phyloP scores from a whole-genome alignment of 1,140 invertebrate genomes.

The Drosophila asahinai region DNA sequence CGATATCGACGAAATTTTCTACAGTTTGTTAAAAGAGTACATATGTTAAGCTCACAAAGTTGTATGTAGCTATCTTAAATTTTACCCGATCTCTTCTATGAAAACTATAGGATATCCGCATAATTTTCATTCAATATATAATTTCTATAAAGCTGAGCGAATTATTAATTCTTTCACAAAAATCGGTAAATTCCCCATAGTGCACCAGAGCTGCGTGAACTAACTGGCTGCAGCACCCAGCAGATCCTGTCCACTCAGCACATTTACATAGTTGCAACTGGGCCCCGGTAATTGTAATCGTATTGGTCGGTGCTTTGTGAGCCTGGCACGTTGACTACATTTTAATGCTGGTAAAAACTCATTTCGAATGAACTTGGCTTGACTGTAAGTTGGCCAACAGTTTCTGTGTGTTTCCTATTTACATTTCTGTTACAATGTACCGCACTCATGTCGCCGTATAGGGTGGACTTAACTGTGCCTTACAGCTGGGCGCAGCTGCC shows the following conservation, averaged over 20 bases:
- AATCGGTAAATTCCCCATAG: no score
- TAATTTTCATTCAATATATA: no score
- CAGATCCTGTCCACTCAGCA: conserved; percentile 5
- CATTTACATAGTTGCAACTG: conserved; percentile 18
- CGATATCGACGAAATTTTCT: no score
- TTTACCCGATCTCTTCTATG: no score
- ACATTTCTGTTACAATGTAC: conserved; percentile 9
- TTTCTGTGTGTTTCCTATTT: conserved; percentile 7
- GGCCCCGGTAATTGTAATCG: conserved; percentile 11
- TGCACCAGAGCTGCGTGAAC: background rate
- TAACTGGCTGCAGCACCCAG: background rate
- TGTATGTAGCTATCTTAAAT: no score
- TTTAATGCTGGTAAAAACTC: conserved; percentile 35
- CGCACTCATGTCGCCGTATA: conserved; percentile 1
- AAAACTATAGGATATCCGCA: no score
- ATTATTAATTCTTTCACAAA: no score
- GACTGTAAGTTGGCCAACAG: conserved; percentile 19
- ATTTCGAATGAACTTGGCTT: conserved; percentile 8
- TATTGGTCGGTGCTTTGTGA: conserved; percentile 21
- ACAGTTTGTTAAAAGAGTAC: no score
- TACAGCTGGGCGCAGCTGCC: conserved; percentile 2
- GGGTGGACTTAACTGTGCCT: conserved; percentile 1
- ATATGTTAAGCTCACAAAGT: no score
- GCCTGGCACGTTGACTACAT: conserved; percentile 24
- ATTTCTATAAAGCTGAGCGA: no score